Evolutionary conservation across 2,113 vertebrate species (phyloP).

Genomic region (Notechis scutatus): DNA sequence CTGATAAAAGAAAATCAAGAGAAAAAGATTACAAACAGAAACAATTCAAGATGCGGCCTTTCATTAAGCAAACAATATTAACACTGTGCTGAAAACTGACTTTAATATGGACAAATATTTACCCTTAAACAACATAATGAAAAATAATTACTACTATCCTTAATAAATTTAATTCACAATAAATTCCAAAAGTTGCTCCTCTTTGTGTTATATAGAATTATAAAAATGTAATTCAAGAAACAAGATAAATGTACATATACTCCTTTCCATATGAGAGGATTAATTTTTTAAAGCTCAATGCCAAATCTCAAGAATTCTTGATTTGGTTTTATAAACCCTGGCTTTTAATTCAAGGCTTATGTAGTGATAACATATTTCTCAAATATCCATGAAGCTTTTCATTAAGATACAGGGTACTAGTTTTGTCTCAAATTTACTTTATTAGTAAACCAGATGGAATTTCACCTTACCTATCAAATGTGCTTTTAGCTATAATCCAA

Average conservation of each 20-base stretch:
- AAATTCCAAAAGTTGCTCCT: background rate
- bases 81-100: background rate
- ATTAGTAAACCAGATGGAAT: background rate
- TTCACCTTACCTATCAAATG: background rate
- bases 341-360: background rate
- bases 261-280: background rate
- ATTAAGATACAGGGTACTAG: background rate
- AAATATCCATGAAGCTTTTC: background rate
- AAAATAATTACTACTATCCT: background rate
- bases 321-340: background rate
- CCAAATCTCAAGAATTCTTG: background rate
- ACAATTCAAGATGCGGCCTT: background rate
- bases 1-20: slow-evolving; percentile 57
- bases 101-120: background rate
- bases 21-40: background rate
- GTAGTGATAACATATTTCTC: background rate
- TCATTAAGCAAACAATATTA: background rate
- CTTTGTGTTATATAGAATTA: background rate
- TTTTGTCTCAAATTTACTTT: background rate
- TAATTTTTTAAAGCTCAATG: background rate
- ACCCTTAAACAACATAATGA: background rate
- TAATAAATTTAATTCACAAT: background rate
- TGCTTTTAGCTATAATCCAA: background rate
- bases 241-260: background rate
- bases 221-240: background rate